Evolutionary conservation across 2,888 invertebrate genomes (phyloP).

Genomic region (Tinea semifulvella): DNA sequence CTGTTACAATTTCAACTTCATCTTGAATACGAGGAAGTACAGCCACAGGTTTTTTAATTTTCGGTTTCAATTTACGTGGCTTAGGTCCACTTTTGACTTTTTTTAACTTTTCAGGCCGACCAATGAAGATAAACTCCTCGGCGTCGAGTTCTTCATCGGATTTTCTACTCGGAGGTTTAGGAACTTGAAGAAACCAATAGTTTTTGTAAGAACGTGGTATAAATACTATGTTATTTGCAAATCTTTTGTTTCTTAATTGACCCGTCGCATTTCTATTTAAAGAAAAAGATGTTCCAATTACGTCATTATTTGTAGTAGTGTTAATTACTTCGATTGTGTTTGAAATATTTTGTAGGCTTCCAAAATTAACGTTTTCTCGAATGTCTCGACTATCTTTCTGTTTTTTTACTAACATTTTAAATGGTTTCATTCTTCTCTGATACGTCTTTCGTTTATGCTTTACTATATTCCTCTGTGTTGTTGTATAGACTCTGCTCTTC

Average conservation of each 20-base stretch:
- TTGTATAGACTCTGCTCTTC: neutral
- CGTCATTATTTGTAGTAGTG: neutral
- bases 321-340: neutral
- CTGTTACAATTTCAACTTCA: neutral
- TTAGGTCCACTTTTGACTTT: neutral
- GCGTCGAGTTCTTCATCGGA: neutral
- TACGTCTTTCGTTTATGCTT: neutral
- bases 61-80: neutral
- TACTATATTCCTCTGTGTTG: neutral
- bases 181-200: conserved; percentile 2
- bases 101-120: neutral
- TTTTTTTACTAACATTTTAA: neutral
- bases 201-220: neutral
- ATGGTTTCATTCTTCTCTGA: neutral
- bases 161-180: neutral
- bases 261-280: too few relatives aligned
- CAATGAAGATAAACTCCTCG: neutral
- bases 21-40: neutral
- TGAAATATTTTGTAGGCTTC: too few relatives aligned
- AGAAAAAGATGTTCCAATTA: neutral
- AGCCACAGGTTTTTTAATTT: neutral
- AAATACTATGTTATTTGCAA: neutral
- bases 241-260: conserved; percentile 5
- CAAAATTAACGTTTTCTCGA: too few relatives aligned
- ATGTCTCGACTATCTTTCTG: too few relatives aligned